Evolutionary conservation across 2,888 invertebrate genomes (phyloP).

Genomic region (Mesorhabditis spiculigera): DNA sequence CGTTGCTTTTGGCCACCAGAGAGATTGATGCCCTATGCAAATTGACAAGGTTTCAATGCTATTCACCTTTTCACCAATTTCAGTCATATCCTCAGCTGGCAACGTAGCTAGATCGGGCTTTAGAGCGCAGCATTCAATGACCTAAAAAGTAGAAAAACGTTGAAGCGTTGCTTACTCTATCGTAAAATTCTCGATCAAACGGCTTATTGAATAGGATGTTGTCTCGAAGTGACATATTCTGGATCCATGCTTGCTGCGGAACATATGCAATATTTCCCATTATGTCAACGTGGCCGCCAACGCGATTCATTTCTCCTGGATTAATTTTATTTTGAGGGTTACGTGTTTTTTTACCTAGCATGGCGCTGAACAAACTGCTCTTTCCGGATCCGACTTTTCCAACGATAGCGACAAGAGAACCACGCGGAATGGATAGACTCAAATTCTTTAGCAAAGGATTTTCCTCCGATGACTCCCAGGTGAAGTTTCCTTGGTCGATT

Average conservation of each 20-base stretch:
- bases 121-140: constrained; percentile 49
- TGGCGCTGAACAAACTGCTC: constrained; percentile 76
- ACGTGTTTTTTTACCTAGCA: constrained; percentile 62
- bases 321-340: constrained; percentile 3
- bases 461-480: constrained; percentile 70
- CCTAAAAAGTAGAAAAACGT: background rate
- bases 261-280: constrained; percentile 75
- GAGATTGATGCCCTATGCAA: constrained; percentile 52
- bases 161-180: constrained; percentile 17
- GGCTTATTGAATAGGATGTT: constrained; percentile 77
- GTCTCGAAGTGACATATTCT: constrained; percentile 85
- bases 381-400: constrained; percentile 63
- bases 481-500: constrained; percentile 82
- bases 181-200: constrained; percentile 35
- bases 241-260: constrained; percentile 96
- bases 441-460: constrained; percentile 61
- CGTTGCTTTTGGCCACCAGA: constrained; percentile 65
- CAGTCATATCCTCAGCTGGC: constrained; percentile 49
- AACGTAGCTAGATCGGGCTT: constrained; percentile 40
- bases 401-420: constrained; percentile 61
- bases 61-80: constrained; percentile 55
- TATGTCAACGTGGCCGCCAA: constrained; percentile 39
- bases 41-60: background rate
- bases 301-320: constrained; percentile 67
- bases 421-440: constrained; percentile 64